A percentile compares a stretch with the other conserved stretches of the same genome.
phyloP scores from a whole-genome alignment of 2,888 invertebrate genomes.

The Gastracanthus pulcherrimus region DNA sequence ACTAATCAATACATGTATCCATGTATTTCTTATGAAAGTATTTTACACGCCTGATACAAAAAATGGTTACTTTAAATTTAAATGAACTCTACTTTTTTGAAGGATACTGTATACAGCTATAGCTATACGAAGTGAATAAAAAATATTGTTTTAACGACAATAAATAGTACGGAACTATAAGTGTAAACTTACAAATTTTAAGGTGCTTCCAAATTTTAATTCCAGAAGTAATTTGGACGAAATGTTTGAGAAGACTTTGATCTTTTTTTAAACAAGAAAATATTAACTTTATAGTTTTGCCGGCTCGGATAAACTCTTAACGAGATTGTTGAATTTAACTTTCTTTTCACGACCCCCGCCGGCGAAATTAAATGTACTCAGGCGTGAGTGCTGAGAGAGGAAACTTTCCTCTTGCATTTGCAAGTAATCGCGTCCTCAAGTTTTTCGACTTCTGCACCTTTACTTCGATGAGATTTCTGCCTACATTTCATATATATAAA shows the following conservation, averaged over 20 bases:
- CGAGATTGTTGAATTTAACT: conserved; percentile 44
- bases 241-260: neutral
- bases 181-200: neutral
- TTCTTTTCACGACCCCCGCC: conserved; percentile 33
- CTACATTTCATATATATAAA: conserved; percentile 18
- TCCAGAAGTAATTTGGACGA: neutral
- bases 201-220: too few species aligned
- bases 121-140: too few species aligned
- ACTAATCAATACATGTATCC: too few species aligned
- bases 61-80: too few species aligned
- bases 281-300: conserved; percentile 19
- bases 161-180: too few species aligned
- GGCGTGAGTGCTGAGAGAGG: conserved; percentile 3
- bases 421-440: conserved; percentile 35
- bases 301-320: conserved; percentile 30
- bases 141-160: too few species aligned
- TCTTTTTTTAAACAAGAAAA: neutral
- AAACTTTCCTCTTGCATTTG: conserved; percentile 35
- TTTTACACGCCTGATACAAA: too few species aligned
- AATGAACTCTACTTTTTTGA: too few species aligned
- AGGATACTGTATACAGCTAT: too few species aligned
- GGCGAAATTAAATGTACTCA: conserved; percentile 40
- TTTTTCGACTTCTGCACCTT: conserved; percentile 37
- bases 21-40: too few species aligned
- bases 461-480: conserved; percentile 2